These are phyloP conservation scores for Brachionus sp. DNA, from an alignment of 1,140 invertebrate genomes.

Conservation along the genomic window DNA sequence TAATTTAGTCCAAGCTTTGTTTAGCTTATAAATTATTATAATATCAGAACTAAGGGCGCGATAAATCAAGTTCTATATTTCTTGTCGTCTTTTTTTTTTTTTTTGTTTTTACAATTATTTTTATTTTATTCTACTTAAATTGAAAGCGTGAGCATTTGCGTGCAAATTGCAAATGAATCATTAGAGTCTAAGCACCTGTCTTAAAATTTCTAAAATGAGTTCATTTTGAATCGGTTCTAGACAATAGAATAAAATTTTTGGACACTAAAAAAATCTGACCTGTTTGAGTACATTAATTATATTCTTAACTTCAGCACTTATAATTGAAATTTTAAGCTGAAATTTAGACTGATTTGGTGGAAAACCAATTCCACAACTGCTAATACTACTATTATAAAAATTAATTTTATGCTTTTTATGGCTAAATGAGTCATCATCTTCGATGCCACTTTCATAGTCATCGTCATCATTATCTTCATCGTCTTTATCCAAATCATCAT, in stretches of 20 bases:
- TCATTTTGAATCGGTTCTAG: constrained; percentile 6
- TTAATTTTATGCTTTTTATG: not conserved
- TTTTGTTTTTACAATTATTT: not conserved
- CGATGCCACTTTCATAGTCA: constrained; percentile 56
- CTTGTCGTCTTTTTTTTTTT: not conserved
- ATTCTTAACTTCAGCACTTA: constrained; percentile 92
- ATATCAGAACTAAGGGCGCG: not conserved
- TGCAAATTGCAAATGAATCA: not conserved
- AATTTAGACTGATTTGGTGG: constrained; percentile 35
- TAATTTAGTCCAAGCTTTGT: not conserved
- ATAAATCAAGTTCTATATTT: not conserved
- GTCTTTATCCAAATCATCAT: constrained; percentile 48
- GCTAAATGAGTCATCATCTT: constrained; percentile 47
- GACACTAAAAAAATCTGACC: constrained; percentile 68
- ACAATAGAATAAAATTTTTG: constrained; percentile 7
- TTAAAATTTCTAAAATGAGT: not conserved
- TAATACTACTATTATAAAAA: constrained; percentile 3
- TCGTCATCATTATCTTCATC: constrained; percentile 52
- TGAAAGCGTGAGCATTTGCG: not conserved
- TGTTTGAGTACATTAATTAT: constrained; percentile 91
- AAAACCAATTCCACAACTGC: not conserved
- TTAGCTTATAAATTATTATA: constrained; percentile 32
- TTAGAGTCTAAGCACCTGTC: not conserved
- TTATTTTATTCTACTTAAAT: not conserved
- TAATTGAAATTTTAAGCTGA: constrained; percentile 94